Evolutionary conservation across 2,797 vertebrate genomes (phyloP).

Genomic region (Pachyuromys duprasi): DNA sequence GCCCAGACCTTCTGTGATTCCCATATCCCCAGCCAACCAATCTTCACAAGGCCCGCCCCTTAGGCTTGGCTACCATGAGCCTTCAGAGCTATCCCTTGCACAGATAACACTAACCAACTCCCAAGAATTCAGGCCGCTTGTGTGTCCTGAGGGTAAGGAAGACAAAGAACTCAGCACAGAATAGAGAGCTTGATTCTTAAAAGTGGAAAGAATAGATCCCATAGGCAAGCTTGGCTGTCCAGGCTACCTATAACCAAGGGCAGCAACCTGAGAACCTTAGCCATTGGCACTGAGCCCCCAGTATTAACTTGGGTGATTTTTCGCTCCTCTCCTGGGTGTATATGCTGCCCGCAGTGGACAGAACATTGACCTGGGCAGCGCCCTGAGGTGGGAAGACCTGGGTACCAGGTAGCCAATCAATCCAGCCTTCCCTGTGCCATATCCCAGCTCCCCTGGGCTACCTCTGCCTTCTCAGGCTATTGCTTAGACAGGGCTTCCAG

Average conservation of each 20-base stretch:
- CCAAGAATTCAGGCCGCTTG: background rate
- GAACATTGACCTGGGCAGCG: background rate
- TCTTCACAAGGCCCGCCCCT: background rate
- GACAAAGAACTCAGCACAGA: background rate
- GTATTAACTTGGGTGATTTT: background rate
- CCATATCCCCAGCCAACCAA: background rate
- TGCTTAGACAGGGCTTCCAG: background rate
- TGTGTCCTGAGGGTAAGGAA: too few species aligned
- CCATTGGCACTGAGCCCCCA: background rate
- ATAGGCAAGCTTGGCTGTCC: rapidly evolving
- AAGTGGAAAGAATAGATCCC: background rate
- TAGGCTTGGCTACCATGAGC: background rate
- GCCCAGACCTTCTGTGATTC: background rate
- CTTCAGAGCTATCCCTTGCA: background rate
- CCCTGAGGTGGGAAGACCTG: background rate
- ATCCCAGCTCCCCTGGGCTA: background rate
- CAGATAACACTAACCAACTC: too few species aligned
- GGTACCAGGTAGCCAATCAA: background rate
- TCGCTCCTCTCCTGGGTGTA: background rate
- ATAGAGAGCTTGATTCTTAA: background rate
- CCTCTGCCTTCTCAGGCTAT: background rate
- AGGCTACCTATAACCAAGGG: background rate
- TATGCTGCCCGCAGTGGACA: too few species aligned
- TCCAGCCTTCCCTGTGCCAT: background rate
- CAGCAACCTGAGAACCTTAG: background rate